These are phyloP conservation scores for Phytoseiulus persimilis DNA, from an alignment of 2,888 invertebrate species.

Conservation along the genomic window DNA sequence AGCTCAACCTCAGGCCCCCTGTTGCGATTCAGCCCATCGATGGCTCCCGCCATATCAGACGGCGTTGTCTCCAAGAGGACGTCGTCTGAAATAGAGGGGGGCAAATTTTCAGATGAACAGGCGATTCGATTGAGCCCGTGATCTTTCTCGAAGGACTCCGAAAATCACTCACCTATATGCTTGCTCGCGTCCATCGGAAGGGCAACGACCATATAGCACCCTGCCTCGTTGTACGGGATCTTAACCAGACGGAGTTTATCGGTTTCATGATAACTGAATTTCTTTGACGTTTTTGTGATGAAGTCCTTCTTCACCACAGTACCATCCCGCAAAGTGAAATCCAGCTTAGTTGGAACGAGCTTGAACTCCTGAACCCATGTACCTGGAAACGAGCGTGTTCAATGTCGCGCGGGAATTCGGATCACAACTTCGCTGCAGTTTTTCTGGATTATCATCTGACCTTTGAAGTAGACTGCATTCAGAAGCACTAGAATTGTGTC, in stretches of 20 bases:
- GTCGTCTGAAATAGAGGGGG: background rate
- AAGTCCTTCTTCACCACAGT: slow-evolving; percentile 24
- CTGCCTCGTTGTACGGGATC: slow-evolving; percentile 25
- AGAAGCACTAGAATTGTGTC: slow-evolving; percentile 17
- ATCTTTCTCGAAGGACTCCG: too few relatives aligned
- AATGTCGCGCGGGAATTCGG: too few relatives aligned
- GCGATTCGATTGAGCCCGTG: too few relatives aligned
- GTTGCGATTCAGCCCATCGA: background rate
- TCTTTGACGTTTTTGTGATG: slow-evolving; percentile 17
- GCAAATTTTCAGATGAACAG: background rate
- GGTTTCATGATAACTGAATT: background rate
- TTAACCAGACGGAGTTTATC: slow-evolving; percentile 8
- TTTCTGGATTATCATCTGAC: too few relatives aligned
- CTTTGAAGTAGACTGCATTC: slow-evolving; percentile 28
- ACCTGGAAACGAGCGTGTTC: background rate
- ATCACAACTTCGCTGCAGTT: too few relatives aligned
- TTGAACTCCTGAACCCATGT: slow-evolving; percentile 22
- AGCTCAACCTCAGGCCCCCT: background rate
- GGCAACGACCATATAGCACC: slow-evolving; percentile 11
- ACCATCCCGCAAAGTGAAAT: background rate
- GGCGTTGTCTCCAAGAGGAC: background rate
- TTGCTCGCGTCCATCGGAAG: background rate
- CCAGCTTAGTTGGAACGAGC: background rate
- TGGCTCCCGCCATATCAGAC: background rate
- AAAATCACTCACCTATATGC: background rate